Evolutionary conservation across 2,888 invertebrate species (phyloP).

Genomic region (Calameuta filiformis): DNA sequence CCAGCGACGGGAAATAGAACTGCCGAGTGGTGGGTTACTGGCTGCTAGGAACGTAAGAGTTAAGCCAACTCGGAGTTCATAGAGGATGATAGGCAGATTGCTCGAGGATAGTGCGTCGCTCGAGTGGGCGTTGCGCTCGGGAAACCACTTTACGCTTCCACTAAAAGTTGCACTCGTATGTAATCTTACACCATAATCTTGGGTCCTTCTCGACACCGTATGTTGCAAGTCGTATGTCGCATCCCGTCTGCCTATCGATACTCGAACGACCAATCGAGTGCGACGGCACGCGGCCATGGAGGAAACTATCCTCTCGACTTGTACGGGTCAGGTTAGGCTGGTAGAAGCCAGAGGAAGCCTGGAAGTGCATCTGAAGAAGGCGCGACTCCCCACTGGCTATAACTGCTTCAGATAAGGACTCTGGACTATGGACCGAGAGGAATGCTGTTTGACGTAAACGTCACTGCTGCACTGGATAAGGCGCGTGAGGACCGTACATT

Average conservation of each 20-base stretch:
- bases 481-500: background rate
- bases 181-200: slow-evolving; percentile 45
- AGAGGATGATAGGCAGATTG: slow-evolving; percentile 62
- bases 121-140: slow-evolving; percentile 53
- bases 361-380: slow-evolving; percentile 55
- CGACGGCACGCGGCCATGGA: background rate
- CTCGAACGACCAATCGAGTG: slow-evolving; percentile 34
- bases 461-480: slow-evolving; percentile 15
- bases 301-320: background rate
- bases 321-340: background rate
- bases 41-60: background rate
- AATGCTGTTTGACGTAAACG: slow-evolving; percentile 54
- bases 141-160: slow-evolving; percentile 64
- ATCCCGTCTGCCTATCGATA: slow-evolving; percentile 20
- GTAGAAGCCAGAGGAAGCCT: slow-evolving; percentile 16
- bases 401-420: slow-evolving; percentile 58
- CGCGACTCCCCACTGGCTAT: slow-evolving; percentile 48
- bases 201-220: slow-evolving; percentile 43
- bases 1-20: background rate
- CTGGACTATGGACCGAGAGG: slow-evolving; percentile 50
- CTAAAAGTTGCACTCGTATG: slow-evolving; percentile 57
- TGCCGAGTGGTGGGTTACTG: background rate
- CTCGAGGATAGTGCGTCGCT: slow-evolving; percentile 36
- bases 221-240: background rate
- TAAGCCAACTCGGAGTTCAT: slow-evolving; percentile 34